Evolutionary conservation across 2,113 vertebrate genomes (phyloP).

Genomic region (Lepus timidus): DNA sequence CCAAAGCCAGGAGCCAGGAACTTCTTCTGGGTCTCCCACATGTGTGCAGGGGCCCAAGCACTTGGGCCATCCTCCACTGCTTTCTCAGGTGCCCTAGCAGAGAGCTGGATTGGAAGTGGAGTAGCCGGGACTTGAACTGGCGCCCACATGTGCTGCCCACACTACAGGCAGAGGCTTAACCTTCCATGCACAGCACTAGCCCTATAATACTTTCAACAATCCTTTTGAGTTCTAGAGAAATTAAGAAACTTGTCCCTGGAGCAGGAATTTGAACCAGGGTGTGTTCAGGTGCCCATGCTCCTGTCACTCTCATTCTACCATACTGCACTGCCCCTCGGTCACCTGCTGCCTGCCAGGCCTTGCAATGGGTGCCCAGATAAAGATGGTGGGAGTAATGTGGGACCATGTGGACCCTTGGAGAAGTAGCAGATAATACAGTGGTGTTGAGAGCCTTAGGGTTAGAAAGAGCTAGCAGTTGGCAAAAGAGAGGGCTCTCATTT

Average conservation of each 20-base stretch:
- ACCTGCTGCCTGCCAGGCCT: neutral
- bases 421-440: neutral
- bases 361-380: neutral
- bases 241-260: slow-evolving; percentile 1
- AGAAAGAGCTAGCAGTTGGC: neutral
- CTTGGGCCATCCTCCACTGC: no score
- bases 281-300: neutral
- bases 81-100: no score
- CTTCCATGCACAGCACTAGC: no score
- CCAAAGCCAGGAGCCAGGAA: no score
- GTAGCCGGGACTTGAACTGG: no score
- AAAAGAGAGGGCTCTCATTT: neutral
- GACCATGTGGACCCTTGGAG: neutral
- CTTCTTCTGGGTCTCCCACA: no score
- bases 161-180: no score
- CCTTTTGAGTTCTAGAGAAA: slow-evolving; percentile 1
- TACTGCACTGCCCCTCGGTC: neutral
- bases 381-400: neutral
- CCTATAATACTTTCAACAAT: neutral
- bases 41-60: no score
- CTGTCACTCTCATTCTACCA: neutral
- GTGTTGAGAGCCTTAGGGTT: neutral
- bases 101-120: no score
- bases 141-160: no score
- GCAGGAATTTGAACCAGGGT: neutral